Conservation (phyloP, 2,113 vertebrate species). For the Pica pica region DNA sequence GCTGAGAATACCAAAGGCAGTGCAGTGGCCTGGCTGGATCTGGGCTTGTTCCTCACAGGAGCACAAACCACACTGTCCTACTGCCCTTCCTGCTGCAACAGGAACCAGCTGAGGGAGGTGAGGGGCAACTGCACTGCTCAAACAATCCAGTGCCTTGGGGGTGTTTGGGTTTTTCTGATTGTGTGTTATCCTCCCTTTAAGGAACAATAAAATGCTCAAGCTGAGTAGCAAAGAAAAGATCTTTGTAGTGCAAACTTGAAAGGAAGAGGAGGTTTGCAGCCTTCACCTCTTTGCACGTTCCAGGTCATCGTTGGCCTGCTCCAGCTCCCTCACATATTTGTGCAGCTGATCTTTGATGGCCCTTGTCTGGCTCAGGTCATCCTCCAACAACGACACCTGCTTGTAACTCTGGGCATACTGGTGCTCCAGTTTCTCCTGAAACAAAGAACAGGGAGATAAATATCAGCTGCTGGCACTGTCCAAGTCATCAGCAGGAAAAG, state of each 20-base stretch:
- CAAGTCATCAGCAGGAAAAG: background rate
- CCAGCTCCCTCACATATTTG: constrained; percentile 95
- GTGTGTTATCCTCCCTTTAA: background rate
- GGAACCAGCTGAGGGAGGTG: background rate
- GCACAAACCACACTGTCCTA: background rate
- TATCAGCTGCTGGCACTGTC: background rate
- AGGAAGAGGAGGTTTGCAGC: background rate
- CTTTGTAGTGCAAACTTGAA: background rate
- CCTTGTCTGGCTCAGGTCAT: constrained; percentile 91
- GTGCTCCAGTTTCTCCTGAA: constrained; percentile 94
- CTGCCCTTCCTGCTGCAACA: background rate
- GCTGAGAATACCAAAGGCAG: background rate
- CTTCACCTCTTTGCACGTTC: constrained; percentile 93
- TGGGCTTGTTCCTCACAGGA: background rate
- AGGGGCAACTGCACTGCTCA: background rate
- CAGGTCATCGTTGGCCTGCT: constrained; percentile 98
- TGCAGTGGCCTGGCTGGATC: background rate
- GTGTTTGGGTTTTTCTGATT: background rate
- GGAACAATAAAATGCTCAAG: background rate
- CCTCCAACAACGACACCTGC: constrained; percentile 91
- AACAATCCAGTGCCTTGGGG: background rate
- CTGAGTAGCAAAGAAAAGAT: background rate
- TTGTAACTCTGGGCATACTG: constrained; percentile 96
- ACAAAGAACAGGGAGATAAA: background rate
- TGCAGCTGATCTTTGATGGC: constrained; percentile 97